Evolutionary conservation across 2,888 invertebrate genomes (phyloP).

Genomic region (Chymomyza procnemis): DNA sequence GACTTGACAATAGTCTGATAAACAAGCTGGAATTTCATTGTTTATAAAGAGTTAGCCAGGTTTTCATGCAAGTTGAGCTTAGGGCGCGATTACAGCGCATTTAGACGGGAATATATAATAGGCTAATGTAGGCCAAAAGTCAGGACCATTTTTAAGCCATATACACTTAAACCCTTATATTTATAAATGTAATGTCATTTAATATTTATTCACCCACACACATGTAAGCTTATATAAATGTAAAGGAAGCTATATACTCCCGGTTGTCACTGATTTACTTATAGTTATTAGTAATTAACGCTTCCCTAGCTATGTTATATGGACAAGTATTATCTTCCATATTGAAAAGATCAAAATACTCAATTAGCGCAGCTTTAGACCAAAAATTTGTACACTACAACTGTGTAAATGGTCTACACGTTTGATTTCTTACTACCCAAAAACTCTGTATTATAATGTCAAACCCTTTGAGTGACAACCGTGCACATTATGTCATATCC

Average conservation of each 20-base stretch:
- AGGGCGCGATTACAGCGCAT: constrained; percentile 10
- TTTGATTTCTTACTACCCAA: neutral
- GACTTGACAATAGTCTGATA: constrained; percentile 20
- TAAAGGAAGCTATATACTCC: constrained; percentile 4
- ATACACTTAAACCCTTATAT: constrained; percentile 29
- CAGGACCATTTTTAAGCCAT: constrained; percentile 52
- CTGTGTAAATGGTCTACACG: neutral
- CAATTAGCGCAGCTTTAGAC: neutral
- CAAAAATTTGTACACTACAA: neutral
- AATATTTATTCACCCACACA: constrained; percentile 33
- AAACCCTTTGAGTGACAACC: neutral
- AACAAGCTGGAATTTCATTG: constrained; percentile 33
- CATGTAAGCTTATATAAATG: constrained; percentile 20
- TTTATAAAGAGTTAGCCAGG: constrained; percentile 41
- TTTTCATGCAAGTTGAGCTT: constrained; percentile 39
- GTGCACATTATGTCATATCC: neutral
- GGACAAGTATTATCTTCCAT: neutral
- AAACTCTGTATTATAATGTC: too few species aligned
- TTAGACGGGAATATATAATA: constrained; percentile 25
- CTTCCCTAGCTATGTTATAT: neutral
- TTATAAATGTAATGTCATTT: constrained; percentile 28
- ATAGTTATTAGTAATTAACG: neutral
- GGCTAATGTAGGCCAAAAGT: constrained; percentile 16
- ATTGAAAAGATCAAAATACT: neutral
- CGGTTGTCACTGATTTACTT: constrained; percentile 23